Percentiles rank a stretch among this genome's conserved stretches.
These are phyloP conservation scores for Heterotis niloticus DNA, from an alignment of 2,113 vertebrate species.

Conservation along the genomic window DNA sequence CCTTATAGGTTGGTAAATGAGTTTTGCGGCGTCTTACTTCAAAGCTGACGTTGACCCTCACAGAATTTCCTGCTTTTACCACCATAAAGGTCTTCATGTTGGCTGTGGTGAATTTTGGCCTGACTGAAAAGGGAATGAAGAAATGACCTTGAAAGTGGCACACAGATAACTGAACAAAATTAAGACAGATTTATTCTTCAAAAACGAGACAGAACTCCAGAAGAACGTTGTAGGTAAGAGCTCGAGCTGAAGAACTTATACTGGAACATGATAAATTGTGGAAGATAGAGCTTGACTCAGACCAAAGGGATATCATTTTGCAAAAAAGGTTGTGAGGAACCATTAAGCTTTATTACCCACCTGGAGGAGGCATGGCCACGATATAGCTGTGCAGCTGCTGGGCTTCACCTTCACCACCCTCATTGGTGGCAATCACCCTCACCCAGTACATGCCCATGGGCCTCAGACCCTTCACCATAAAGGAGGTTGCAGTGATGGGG, in stretches of 20 bases:
- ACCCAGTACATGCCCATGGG: slow-evolving; percentile 68
- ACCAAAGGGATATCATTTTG: not conserved
- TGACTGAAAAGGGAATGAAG: slow-evolving; percentile 55
- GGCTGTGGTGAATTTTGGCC: slow-evolving; percentile 69
- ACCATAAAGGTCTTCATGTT: slow-evolving; percentile 66
- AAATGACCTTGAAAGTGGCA: not conserved
- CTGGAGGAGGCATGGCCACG: slow-evolving; percentile 56
- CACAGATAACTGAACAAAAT: not conserved
- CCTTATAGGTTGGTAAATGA: not conserved
- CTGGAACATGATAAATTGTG: not conserved
- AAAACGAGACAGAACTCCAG: too few relatives aligned
- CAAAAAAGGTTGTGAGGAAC: not conserved
- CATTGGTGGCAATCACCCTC: slow-evolving; percentile 67
- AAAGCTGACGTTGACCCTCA: slow-evolving; percentile 70
- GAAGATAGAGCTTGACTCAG: too few relatives aligned
- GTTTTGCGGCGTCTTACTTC: slow-evolving; percentile 56
- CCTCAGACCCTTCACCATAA: slow-evolving; percentile 72
- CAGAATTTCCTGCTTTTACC: slow-evolving; percentile 66
- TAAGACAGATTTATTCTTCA: too few relatives aligned
- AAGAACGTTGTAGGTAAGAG: too few relatives aligned
- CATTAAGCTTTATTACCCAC: slow-evolving; percentile 52
- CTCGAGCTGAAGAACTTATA: not conserved
- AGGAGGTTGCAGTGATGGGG: slow-evolving; percentile 57
- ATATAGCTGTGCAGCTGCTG: slow-evolving; percentile 59
- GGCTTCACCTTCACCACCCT: slow-evolving; percentile 65